Evolutionary conservation across 2,888 invertebrate species (phyloP).

Genomic region (Cancer borealis): DNA sequence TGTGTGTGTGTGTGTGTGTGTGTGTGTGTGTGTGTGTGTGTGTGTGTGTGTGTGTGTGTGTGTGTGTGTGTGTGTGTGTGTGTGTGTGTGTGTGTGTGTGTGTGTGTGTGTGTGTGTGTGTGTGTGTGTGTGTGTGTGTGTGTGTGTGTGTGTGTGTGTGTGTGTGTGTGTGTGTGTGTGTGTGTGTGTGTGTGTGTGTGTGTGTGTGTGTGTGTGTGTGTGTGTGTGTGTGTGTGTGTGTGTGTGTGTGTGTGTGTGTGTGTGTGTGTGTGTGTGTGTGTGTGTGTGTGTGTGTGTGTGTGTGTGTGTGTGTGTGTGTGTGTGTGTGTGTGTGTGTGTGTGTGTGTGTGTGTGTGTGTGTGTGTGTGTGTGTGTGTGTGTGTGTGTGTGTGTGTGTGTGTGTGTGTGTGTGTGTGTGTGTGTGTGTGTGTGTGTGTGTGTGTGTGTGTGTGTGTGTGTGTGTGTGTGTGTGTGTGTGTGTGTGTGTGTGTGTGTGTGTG

Average conservation of each 20-base stretch:
- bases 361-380: constrained; percentile 15
- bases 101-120: not conserved
- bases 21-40: too few species aligned
- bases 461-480: not conserved
- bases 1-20: too few species aligned
- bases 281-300: constrained; percentile 18
- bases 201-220: constrained; percentile 22
- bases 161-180: not conserved
- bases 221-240: constrained; percentile 2
- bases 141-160: not conserved
- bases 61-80: constrained; percentile 3
- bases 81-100: not conserved
- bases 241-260: not conserved
- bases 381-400: not conserved
- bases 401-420: not conserved
- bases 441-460: constrained; percentile 3
- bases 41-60: constrained; percentile 32
- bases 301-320: constrained; percentile 2
- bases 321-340: not conserved
- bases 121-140: constrained; percentile 31
- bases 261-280: constrained; percentile 23
- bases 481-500: not conserved
- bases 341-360: constrained; percentile 29
- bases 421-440: constrained; percentile 32
- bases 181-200: not conserved